These are phyloP conservation scores for Sorex maritimensis DNA, from an alignment of 2,797 vertebrate species.

Conservation along the genomic window DNA sequence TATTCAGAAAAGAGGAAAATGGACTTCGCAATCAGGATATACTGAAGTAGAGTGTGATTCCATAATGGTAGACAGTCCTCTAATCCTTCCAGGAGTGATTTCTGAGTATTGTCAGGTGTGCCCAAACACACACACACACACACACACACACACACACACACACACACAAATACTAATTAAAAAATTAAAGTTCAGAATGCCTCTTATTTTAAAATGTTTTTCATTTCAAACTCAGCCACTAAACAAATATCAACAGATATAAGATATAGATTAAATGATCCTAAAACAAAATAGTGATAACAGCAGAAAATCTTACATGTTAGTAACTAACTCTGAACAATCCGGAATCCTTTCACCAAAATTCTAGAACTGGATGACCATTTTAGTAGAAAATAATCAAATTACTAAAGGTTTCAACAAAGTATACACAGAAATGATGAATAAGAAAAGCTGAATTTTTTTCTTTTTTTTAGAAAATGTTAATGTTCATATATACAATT, in stretches of 20 bases:
- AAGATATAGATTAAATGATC: not conserved
- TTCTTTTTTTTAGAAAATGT: slow-evolving; percentile 15
- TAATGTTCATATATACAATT: not conserved
- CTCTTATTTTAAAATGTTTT: not conserved
- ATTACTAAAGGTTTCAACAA: not conserved
- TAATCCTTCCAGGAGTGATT: no score
- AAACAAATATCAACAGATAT: not conserved
- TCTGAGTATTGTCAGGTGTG: no score
- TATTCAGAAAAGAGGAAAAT: not conserved
- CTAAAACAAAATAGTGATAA: not conserved
- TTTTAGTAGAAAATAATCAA: not conserved
- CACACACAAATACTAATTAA: no score
- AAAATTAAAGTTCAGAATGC: not conserved
- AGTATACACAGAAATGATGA: not conserved
- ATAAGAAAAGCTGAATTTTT: not conserved
- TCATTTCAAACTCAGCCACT: not conserved
- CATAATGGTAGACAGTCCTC: no score
- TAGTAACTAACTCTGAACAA: not conserved
- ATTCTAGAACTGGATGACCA: not conserved
- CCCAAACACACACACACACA: no score
- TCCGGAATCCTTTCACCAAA: not conserved
- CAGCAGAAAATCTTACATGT: not conserved
- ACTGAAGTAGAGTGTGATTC: no score
- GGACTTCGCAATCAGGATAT: not conserved
- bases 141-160: no score